A percentile compares a stretch with the other conserved stretches of the same genome.
These are phyloP conservation scores for Cistogaster globosa DNA, from an alignment of 2,888 invertebrate genomes.

Conservation along the genomic window DNA sequence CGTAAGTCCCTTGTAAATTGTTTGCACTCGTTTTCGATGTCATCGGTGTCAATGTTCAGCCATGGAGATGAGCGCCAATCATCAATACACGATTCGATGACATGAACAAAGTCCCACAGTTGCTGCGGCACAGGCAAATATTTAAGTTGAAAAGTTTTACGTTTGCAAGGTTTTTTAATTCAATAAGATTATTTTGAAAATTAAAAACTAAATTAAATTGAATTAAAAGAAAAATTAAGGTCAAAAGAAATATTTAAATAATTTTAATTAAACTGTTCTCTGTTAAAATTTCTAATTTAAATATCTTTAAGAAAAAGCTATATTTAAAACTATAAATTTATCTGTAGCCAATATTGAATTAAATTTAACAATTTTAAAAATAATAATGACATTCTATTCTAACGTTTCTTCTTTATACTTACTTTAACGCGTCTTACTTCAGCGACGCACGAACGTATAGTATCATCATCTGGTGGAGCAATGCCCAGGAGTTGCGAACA, in stretches of 20 bases:
- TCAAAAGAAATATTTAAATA: neutral
- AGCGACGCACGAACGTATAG: conserved; percentile 88
- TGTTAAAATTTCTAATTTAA: too few species aligned
- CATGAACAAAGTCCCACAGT: conserved; percentile 95
- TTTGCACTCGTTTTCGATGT: conserved; percentile 98
- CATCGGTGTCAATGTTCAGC: conserved; percentile 96
- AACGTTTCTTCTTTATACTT: conserved; percentile 66
- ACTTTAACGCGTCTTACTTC: conserved; percentile 91
- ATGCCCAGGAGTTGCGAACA: conserved; percentile 94
- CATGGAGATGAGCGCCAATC: conserved; percentile 97
- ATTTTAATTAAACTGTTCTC: too few species aligned
- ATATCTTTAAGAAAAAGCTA: neutral
- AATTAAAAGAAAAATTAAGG: neutral
- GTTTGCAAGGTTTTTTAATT: neutral
- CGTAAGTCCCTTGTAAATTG: conserved; percentile 94
- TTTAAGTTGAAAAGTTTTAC: conserved; percentile 22
- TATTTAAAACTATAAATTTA: conserved; percentile 22
- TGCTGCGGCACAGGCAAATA: conserved; percentile 83
- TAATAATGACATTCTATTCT: conserved; percentile 17
- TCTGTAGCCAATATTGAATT: conserved; percentile 22
- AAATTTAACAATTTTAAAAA: neutral
- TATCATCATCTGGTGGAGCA: conserved; percentile 91
- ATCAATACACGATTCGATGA: conserved; percentile 92
- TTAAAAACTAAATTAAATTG: neutral
- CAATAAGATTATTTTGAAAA: neutral